Evolutionary conservation across 53 echinoderm and acorn worm species (phyloP).

Genomic region (Astropecten irregularis): DNA sequence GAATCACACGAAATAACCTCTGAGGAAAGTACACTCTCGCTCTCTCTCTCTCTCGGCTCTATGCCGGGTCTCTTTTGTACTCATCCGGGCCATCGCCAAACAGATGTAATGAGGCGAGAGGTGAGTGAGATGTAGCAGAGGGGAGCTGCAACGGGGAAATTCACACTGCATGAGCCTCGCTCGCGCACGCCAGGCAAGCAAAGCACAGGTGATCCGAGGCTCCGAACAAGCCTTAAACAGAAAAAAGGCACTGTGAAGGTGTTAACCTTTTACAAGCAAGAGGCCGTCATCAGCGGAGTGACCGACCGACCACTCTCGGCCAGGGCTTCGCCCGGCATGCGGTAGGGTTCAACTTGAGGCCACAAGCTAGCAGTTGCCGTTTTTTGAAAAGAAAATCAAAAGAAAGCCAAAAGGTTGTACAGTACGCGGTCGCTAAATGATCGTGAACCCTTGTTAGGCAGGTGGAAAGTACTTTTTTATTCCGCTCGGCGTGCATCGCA

Average conservation of each 20-base stretch:
- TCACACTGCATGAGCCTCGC: conserved; percentile 22
- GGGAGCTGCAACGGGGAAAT: not conserved
- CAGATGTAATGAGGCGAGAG: conserved; percentile 39
- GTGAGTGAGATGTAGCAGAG: too few relatives aligned
- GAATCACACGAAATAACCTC: conserved; percentile 15
- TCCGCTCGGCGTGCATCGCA: not conserved
- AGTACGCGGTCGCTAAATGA: too few relatives aligned
- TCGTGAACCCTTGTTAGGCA: conserved; percentile 27
- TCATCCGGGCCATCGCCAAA: not conserved
- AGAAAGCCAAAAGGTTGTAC: too few relatives aligned
- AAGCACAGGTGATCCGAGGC: not conserved
- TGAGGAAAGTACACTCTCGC: conserved; percentile 22
- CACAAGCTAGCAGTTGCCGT: not conserved
- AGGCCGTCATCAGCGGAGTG: not conserved
- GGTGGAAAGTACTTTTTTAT: conserved; percentile 49
- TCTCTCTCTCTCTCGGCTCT: too few relatives aligned
- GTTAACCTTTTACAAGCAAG: conserved; percentile 15
- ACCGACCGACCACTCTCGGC: conserved; percentile 42
- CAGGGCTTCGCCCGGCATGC: conserved; percentile 22
- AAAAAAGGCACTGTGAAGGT: conserved; percentile 1
- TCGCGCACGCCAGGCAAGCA: not conserved
- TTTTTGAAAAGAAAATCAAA: too few relatives aligned
- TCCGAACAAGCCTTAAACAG: not conserved
- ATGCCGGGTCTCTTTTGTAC: not conserved
- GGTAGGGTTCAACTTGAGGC: conserved; percentile 51